Conservation (phyloP, 2,888 invertebrate genomes). For the Drosophila niveifrons region DNA sequence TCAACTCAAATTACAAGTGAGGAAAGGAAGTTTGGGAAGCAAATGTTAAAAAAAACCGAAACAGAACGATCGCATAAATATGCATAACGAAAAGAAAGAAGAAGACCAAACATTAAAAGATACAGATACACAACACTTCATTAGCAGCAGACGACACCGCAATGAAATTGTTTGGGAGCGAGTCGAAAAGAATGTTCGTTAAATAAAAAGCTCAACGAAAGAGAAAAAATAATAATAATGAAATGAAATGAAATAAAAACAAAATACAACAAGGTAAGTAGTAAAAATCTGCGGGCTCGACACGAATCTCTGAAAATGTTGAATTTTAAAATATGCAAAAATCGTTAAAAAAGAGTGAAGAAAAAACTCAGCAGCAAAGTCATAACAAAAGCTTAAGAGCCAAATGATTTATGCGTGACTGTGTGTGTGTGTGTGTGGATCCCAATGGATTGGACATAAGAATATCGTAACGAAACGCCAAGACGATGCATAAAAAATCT, state of each 20-base stretch:
- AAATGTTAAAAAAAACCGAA: slow-evolving; percentile 19
- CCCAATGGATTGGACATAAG: slow-evolving; percentile 10
- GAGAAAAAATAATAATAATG: slow-evolving; percentile 14
- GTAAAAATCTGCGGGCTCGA: slow-evolving; percentile 75
- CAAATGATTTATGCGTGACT: slow-evolving; percentile 66
- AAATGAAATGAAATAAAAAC: slow-evolving; percentile 27
- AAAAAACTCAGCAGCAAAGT: slow-evolving; percentile 45
- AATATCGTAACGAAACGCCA: slow-evolving; percentile 20
- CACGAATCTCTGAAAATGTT: slow-evolving; percentile 63
- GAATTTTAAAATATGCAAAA: slow-evolving; percentile 73
- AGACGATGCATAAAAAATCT: slow-evolving; percentile 31
- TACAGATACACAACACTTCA: slow-evolving; percentile 63
- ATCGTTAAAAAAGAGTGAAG: slow-evolving; percentile 59
- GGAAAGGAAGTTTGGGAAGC: slow-evolving; percentile 41
- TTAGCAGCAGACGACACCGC: slow-evolving; percentile 61
- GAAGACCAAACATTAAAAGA: slow-evolving; percentile 26
- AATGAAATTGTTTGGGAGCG: slow-evolving; percentile 35
- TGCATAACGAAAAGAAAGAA: slow-evolving; percentile 53
- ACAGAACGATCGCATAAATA: slow-evolving; percentile 56
- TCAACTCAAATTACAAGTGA: slow-evolving; percentile 52
- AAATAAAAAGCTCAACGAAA: not conserved
- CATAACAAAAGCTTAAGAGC: slow-evolving; percentile 54
- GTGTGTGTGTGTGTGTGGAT: slow-evolving; percentile 15
- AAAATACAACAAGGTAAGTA: slow-evolving; percentile 58
- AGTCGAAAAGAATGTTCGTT: slow-evolving; percentile 7